These are phyloP conservation scores for Numenius arquata DNA, from an alignment of 2,113 vertebrate genomes.

Conservation along the genomic window DNA sequence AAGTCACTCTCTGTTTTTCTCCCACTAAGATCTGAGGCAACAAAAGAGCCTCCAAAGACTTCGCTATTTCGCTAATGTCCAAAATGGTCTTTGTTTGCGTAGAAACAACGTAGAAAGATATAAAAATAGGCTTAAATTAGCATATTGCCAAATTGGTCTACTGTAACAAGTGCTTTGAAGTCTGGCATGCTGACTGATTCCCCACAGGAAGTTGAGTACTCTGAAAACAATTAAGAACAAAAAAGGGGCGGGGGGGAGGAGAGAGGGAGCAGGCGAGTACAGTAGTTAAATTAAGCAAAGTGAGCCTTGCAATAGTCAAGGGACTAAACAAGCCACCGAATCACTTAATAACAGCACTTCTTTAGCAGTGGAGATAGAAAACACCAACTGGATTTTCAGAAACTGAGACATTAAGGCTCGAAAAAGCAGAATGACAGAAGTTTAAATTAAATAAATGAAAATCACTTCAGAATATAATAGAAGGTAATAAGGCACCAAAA, in stretches of 20 bases:
- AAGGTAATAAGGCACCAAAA: slow-evolving; percentile 67
- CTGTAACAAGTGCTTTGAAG: slow-evolving; percentile 66
- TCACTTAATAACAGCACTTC: slow-evolving; percentile 59
- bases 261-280: slow-evolving; percentile 35
- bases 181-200: slow-evolving; percentile 59
- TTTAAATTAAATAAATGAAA: slow-evolving; percentile 69
- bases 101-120: slow-evolving; percentile 34
- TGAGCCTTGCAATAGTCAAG: slow-evolving; percentile 59
- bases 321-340: slow-evolving; percentile 62
- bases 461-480: slow-evolving; percentile 65
- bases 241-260: background rate
- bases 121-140: slow-evolving; percentile 67
- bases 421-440: slow-evolving; percentile 31
- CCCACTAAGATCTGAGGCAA: background rate
- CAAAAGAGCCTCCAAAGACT: slow-evolving; percentile 30
- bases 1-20: background rate
- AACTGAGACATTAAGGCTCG: slow-evolving; percentile 36
- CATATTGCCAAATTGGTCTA: slow-evolving; percentile 69
- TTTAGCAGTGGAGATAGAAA: background rate
- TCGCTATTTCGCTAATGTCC: background rate
- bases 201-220: slow-evolving; percentile 60
- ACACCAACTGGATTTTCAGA: slow-evolving; percentile 34
- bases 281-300: slow-evolving; percentile 68
- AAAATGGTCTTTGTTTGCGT: slow-evolving; percentile 54
- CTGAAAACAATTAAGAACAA: slow-evolving; percentile 67